Evolutionary conservation across 1,140 invertebrate genomes (phyloP), one percentile per base, ranked within the genome.

Genomic region (Akabosia matsudoensis): DNA sequence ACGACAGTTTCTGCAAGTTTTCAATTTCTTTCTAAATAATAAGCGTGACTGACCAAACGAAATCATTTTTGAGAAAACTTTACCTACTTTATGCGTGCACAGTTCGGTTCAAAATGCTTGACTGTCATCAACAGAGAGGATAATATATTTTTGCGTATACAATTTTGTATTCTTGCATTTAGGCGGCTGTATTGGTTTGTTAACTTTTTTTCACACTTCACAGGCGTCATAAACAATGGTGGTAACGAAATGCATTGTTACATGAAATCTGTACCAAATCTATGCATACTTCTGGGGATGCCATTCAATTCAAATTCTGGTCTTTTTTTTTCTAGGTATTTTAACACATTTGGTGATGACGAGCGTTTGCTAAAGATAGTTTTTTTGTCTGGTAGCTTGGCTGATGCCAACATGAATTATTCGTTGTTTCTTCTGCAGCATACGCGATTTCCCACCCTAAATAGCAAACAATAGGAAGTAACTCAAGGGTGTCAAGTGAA

Each of bases 401-500:
- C n/a, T n/a, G n/a, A n/a, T n/a, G n/a, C n/a, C n/a, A n/a, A n/a
- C n/a, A n/a, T n/a, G n/a, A n/a, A 45, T 45, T 7, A 45, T 18
- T 7, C 37, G 14, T 22, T 56, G 24, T 56, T 56, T 22, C 54
- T 56, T n/a, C n/a, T 13, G 10, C 3, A 13, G 54, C 24, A n/a
- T 56, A 22, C 7, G 24, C 54, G 24, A 56, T 56, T 56, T 56
- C 54, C 54, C 54, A 56, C 54, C 54, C 54, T 56, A 56, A 56
- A 56, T 56, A 56, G 14, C 54, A 22, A 56, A 56, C 54, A 56
- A 56, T 56, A 24, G 54, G 54, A 56, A 56, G 54, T 56, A 56
- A 56, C 54, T 56, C 54, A 56, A 56, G 54, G 54, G 54, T 56
- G 54, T 56, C 54, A 56, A 22, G 54, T 56, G 54, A 56, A 56